A percentile compares a stretch with the other conserved stretches of the same genome.
Conservation (phyloP, 2,888 invertebrate species). For the Cinara cedri region DNA sequence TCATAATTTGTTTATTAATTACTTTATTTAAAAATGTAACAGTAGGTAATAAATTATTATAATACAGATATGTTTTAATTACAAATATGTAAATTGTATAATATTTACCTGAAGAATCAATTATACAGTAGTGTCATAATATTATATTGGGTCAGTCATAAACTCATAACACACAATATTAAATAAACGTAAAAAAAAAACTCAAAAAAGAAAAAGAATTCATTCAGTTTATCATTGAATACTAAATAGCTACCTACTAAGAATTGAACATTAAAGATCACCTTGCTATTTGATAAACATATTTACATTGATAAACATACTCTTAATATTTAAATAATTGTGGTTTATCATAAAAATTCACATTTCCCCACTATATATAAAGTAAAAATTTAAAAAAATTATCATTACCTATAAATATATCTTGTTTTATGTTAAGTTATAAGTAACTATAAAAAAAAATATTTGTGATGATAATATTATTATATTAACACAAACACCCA, state of each 20-base stretch:
- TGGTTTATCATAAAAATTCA: slow-evolving; percentile 27
- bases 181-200: too few relatives aligned
- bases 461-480: slow-evolving; percentile 10
- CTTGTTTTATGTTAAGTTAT: neutral
- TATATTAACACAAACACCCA: neutral
- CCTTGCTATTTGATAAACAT: slow-evolving; percentile 36
- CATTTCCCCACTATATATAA: slow-evolving; percentile 2
- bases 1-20: too few relatives aligned
- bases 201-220: neutral
- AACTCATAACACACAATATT: too few relatives aligned
- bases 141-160: too few relatives aligned
- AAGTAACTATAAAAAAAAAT: neutral
- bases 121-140: too few relatives aligned
- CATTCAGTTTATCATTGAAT: slow-evolving; percentile 30
- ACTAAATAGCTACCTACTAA: slow-evolving; percentile 30
- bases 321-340: too few relatives aligned
- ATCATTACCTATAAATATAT: slow-evolving; percentile 22
- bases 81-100: too few relatives aligned
- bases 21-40: too few relatives aligned
- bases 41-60: too few relatives aligned
- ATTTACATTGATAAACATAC: slow-evolving; percentile 5
- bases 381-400: neutral
- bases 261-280: slow-evolving; percentile 29
- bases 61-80: too few relatives aligned
- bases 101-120: too few relatives aligned